Evolutionary conservation across 2,888 invertebrate species (phyloP), one percentile per base, ranked within the genome.

Genomic region (Cantharis lateralis): DNA sequence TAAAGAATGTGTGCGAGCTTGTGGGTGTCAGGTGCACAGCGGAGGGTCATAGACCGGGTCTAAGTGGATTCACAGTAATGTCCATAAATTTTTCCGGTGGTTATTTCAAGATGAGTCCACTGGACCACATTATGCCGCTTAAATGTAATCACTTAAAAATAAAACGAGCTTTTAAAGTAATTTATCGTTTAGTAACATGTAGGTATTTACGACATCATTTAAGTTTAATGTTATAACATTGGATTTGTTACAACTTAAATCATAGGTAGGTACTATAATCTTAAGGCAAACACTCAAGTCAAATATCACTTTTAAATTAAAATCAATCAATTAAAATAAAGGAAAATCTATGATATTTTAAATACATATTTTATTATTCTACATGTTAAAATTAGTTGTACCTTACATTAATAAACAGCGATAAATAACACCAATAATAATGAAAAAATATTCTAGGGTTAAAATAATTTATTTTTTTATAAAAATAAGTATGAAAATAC

Each of bases 1-100:
- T 85, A 81, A 82, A 84, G 84, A 84, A 80, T 83, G 78, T 78
- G 83, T 83, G 81, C 82, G 78, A 82, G 84, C 86, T 84, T 80
- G 88, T 88, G 87, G 88, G 88, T 88, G 88, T 87, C 87, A 87
- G 87, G 87, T 87, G 87, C 86, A 86, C 82, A 84, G 82, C 82
- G 84, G 81, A 84, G 84, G 88, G 87, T 88, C 88, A 86, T 84
- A 84, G 87, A 87, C 87, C 82, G 78, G 76, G 78, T 78, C 81
- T 83, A 82, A 83, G 82, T 83, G 83, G 82, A 82, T 82, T 82
- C 82, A 81, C 82, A 81, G 81, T 83, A 83, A 83, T 83, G 83
- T 82, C 81, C 82, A 83, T 78, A 78, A 78, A 80, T 80, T 82
- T 81, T 79, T 81, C 81, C 79, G 80, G 81, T 73, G 71, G 72